These are phyloP conservation scores for Chloropsis cyanopogon DNA, from an alignment of 2,113 vertebrate genomes.

Conservation along the genomic window DNA sequence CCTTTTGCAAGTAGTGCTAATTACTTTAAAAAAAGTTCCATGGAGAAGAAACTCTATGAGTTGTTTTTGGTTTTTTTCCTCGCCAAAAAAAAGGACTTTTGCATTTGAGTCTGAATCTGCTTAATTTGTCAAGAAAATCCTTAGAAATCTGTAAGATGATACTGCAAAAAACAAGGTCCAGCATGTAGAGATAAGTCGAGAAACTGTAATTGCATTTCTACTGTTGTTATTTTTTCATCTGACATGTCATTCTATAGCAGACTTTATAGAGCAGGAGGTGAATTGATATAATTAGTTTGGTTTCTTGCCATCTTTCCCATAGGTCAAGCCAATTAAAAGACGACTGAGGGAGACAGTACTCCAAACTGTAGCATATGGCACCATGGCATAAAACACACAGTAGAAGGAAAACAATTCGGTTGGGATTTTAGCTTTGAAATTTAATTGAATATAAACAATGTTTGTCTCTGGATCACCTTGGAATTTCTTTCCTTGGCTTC, in stretches of 20 bases:
- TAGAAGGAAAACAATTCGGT: slow-evolving; percentile 44
- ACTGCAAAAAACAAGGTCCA: not conserved
- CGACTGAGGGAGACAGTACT: slow-evolving; percentile 47
- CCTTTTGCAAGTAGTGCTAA: not conserved
- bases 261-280: slow-evolving; percentile 52
- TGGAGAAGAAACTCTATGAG: not conserved
- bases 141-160: not conserved
- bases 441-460: slow-evolving; percentile 48
- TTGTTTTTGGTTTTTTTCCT: not conserved
- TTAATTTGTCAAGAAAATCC: not conserved
- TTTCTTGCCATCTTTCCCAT: slow-evolving; percentile 67
- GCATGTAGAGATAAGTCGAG: not conserved
- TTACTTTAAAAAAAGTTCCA: not conserved
- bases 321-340: slow-evolving; percentile 76
- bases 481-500: not conserved
- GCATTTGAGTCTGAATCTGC: not conserved
- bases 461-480: slow-evolving; percentile 39
- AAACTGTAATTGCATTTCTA: not conserved
- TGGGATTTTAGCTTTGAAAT: slow-evolving; percentile 50
- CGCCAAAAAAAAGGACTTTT: not conserved
- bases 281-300: slow-evolving; percentile 71
- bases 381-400: slow-evolving; percentile 24
- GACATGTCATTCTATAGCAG: slow-evolving; percentile 5
- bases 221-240: slow-evolving; percentile 3
- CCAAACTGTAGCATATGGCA: slow-evolving; percentile 69